These are phyloP conservation scores for Leucoraja erinaceus DNA, from an alignment of 2,113 vertebrate genomes.

Conservation along the genomic window DNA sequence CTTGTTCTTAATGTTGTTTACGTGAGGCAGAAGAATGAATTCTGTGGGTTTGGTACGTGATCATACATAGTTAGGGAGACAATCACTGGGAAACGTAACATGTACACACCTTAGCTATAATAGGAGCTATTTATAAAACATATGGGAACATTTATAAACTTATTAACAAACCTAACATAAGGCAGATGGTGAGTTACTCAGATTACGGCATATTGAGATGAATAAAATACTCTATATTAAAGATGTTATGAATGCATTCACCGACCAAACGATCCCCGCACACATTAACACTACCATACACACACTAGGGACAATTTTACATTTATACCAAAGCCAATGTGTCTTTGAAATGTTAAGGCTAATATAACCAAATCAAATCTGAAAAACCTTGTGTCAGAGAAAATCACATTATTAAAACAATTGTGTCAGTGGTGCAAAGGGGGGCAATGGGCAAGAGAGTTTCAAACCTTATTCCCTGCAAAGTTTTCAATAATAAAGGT, in stretches of 20 bases:
- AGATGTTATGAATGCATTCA: background rate
- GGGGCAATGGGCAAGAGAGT: too few relatives aligned
- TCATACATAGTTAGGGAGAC: background rate
- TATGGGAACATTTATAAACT: background rate
- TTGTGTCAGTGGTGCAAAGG: too few relatives aligned
- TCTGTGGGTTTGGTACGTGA: background rate
- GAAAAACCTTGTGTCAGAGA: background rate
- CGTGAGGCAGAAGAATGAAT: background rate
- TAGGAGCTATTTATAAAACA: conserved; percentile 1
- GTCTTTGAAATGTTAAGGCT: background rate
- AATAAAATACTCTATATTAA: background rate
- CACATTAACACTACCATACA: too few relatives aligned
- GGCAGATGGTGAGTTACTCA: background rate
- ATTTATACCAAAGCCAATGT: too few relatives aligned
- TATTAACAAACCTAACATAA: background rate
- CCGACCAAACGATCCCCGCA: too few relatives aligned
- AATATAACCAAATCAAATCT: background rate
- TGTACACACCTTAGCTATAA: background rate
- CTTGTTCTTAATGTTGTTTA: background rate
- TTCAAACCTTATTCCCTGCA: too few relatives aligned
- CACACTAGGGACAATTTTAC: too few relatives aligned
- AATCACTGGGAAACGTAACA: background rate
- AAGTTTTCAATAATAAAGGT: too few relatives aligned
- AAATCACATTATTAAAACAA: too few relatives aligned
- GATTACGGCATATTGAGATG: background rate